These are phyloP conservation scores for Apamea epomidion DNA, from an alignment of 2,888 invertebrate species.

Conservation along the genomic window DNA sequence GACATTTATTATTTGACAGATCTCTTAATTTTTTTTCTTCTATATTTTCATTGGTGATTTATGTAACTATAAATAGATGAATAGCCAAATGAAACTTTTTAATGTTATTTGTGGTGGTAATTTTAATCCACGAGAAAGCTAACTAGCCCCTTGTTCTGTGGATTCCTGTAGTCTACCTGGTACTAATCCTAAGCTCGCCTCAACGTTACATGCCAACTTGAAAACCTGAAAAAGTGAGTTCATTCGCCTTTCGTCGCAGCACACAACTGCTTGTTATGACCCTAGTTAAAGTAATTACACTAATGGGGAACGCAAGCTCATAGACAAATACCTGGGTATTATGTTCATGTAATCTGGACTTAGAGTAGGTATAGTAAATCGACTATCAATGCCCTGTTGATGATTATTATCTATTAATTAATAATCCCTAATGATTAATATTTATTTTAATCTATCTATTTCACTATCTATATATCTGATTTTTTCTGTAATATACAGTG, in stretches of 20 bases:
- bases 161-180: too few species aligned
- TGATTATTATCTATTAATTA: background rate
- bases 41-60: constrained; percentile 39
- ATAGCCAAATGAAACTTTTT: constrained; percentile 33
- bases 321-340: background rate
- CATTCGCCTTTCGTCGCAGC: background rate
- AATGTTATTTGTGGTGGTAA: constrained; percentile 20
- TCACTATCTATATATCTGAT: too few species aligned
- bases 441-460: background rate
- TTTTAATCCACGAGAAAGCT: constrained; percentile 32
- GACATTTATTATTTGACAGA: constrained; percentile 48
- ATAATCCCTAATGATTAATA: background rate
- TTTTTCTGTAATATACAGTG: background rate
- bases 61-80: background rate
- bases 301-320: background rate
- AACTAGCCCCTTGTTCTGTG: too few species aligned
- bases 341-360: background rate
- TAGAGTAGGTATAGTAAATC: background rate
- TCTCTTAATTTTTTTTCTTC: constrained; percentile 32
- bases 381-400: background rate
- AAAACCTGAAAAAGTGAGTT: background rate
- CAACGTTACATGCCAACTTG: background rate
- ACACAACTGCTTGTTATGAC: background rate
- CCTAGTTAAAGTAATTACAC: constrained; percentile 4
- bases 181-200: background rate